Evolutionary conservation across 2,797 vertebrate genomes (phyloP).

Genomic region (Acrossocheilus wenchowensis): DNA sequence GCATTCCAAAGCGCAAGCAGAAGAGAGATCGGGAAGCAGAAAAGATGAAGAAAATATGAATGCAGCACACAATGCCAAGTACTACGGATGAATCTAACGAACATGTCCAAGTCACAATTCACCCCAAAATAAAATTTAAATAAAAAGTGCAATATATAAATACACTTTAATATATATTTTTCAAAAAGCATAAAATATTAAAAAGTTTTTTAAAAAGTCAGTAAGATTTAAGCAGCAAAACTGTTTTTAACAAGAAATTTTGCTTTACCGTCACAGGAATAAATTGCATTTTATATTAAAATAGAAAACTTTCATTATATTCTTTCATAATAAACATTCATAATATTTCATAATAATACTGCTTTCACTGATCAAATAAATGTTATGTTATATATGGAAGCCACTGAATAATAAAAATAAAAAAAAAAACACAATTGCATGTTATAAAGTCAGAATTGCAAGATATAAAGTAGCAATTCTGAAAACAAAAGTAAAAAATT

Average conservation of each 20-base stretch:
- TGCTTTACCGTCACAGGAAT: background rate
- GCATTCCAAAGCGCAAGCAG: constrained; percentile 63
- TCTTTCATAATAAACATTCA: background rate
- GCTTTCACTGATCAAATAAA: background rate
- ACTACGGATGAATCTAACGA: background rate
- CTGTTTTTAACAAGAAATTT: background rate
- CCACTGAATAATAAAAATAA: background rate
- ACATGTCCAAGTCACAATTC: background rate
- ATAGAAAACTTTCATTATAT: background rate
- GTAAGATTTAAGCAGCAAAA: background rate
- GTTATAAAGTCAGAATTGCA: background rate
- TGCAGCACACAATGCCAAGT: background rate
- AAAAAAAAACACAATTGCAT: too few relatives aligned
- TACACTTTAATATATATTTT: too few relatives aligned
- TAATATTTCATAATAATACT: background rate
- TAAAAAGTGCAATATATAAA: background rate
- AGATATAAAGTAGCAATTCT: background rate
- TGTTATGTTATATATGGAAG: background rate
- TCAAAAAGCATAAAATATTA: too few relatives aligned
- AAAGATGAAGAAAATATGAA: constrained; percentile 36
- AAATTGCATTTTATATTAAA: background rate
- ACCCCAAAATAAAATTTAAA: background rate
- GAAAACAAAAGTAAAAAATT: background rate
- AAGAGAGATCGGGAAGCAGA: background rate
- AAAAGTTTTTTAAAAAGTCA: background rate